These are phyloP conservation scores for Macroglossus sobrinus DNA, from an alignment of 2,113 vertebrate species.

Conservation along the genomic window DNA sequence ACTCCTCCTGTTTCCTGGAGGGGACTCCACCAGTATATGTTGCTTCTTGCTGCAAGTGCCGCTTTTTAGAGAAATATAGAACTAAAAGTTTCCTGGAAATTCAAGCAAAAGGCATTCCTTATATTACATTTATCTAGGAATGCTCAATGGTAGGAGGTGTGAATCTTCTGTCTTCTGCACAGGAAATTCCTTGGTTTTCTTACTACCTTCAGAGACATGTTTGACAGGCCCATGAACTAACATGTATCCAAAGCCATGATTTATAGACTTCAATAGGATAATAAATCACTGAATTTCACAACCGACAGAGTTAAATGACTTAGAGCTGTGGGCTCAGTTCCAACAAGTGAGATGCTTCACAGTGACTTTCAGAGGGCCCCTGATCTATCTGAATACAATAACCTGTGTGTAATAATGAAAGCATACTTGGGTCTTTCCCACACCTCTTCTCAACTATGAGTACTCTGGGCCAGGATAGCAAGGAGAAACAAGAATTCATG, in stretches of 20 bases:
- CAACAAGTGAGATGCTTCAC: background rate
- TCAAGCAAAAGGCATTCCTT: background rate
- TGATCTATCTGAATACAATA: background rate
- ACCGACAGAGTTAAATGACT: background rate
- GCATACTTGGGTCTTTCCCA: background rate
- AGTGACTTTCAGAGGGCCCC: background rate
- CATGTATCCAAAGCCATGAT: background rate
- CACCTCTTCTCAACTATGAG: background rate
- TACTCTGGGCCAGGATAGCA: background rate
- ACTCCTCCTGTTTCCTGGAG: background rate
- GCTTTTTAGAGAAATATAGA: background rate
- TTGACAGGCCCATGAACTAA: background rate
- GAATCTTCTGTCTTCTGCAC: background rate
- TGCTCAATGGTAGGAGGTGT: background rate
- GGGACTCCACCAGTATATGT: background rate
- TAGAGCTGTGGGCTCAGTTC: background rate
- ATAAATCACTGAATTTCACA: background rate
- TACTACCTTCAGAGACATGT: background rate
- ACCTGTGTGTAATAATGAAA: background rate
- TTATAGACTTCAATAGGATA: background rate
- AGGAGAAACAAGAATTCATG: background rate
- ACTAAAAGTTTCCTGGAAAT: constrained; percentile 4
- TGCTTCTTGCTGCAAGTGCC: background rate
- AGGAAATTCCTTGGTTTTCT: background rate
- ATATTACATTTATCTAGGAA: background rate